Evolutionary conservation across 2,113 vertebrate genomes (phyloP).

Genomic region (Helogale parvula): DNA sequence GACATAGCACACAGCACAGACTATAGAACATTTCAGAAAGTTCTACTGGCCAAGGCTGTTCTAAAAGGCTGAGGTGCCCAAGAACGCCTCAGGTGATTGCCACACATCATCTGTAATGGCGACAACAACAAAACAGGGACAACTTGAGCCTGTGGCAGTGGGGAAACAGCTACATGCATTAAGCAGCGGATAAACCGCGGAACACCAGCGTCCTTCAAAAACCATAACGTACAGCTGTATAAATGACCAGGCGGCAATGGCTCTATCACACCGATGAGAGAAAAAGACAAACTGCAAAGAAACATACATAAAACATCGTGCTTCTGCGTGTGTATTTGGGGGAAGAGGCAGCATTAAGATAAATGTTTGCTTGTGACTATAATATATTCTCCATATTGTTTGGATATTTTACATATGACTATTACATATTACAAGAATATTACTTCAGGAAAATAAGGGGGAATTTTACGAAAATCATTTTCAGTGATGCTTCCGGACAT

Average conservation of each 20-base stretch:
- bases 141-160: neutral
- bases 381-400: neutral
- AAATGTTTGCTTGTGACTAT: neutral
- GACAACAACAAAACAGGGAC: neutral
- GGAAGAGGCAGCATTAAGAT: neutral
- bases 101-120: neutral
- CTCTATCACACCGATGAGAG: neutral
- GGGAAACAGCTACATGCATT: neutral
- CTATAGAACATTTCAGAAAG: neutral
- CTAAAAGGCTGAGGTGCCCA: neutral
- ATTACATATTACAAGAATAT: neutral
- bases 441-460: neutral
- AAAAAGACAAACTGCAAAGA: neutral
- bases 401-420: neutral
- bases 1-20: neutral
- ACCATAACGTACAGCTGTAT: neutral
- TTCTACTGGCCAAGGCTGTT: neutral
- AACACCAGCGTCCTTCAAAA: neutral
- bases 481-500: neutral
- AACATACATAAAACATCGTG: neutral
- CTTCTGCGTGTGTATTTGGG: neutral
- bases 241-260: neutral
- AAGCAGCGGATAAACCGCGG: neutral
- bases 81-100: neutral
- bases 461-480: conserved; percentile 8